Base-by-base conservation (phyloP, 1,140 invertebrate genomes). In the Drosophila insularis region DNA sequence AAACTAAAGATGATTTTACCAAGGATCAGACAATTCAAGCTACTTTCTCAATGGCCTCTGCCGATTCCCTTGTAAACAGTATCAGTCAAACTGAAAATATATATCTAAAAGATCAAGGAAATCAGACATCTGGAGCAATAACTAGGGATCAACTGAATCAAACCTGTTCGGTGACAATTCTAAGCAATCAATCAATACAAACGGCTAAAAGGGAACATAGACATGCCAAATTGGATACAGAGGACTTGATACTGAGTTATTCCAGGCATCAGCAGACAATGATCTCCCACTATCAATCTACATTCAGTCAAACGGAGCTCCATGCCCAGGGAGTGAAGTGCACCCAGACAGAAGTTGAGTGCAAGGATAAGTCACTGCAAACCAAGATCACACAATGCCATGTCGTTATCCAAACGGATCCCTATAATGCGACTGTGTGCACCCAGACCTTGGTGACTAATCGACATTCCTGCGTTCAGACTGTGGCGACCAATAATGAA, bases 231-330 rank as follows among this genome's bases (percentile, higher is more conserved):
- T 53, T 68, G 35, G 68, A 87, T 11, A 87, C 78, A 0, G 2
- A 14, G 6, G 79, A 81, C 13, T 32, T 87, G 14, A 23, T 14
- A 0, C 1, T 46, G 2, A 10, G 1, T 19, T 19, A 50, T 13
- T 19, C 32, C 1, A 58, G 31, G 13, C 13, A 68, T 4, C 84
- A 87, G 69, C 82, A 89, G 58, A 87, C 82, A 2, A 2, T 19
- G 0, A 54, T 54, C 4, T 5, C 1, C 1, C 5, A 21, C 2
- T 19, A 35, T 0, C 53, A 39, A 4, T 37, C 37, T 1, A 19
- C 40, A 0, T 4, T 40, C 11, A 59, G 27, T 2, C 81, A 87
- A 43, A 76, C 78, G 1, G 69, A 63, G 7, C 1, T 4, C 0
- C 6, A 1, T 0, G 4, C 7, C 0, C 7, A 17, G 46, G 32